Evolutionary conservation across 2,888 invertebrate species (phyloP).

Genomic region (Apoda limacodes): DNA sequence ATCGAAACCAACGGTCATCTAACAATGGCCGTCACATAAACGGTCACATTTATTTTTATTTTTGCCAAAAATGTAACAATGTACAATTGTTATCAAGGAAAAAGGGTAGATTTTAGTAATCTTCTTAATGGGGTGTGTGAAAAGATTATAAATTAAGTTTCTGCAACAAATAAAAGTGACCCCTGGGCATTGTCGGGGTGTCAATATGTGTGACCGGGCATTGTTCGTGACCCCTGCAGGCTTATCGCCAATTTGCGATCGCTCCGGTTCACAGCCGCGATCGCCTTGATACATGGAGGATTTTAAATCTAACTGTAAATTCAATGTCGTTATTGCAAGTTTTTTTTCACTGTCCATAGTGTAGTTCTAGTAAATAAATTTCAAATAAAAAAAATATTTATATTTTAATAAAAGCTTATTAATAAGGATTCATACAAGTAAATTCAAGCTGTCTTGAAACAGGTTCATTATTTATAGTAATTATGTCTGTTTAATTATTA

Average conservation of each 20-base stretch:
- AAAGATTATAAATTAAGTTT: constrained; percentile 72
- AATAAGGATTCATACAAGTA: no score
- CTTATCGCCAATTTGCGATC: constrained; percentile 61
- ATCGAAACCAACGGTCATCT: constrained; percentile 48
- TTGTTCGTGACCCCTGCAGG: constrained; percentile 62
- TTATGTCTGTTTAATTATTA: constrained; percentile 1
- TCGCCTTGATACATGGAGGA: constrained; percentile 32
- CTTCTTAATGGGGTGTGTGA: constrained; percentile 70
- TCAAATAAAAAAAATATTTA: background rate
- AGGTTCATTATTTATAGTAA: no score
- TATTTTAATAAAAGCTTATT: background rate
- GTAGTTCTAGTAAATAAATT: constrained; percentile 8
- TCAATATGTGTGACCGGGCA: constrained; percentile 67
- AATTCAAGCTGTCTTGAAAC: background rate
- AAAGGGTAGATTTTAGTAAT: constrained; percentile 69
- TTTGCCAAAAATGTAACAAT: constrained; percentile 57
- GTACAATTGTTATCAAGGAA: constrained; percentile 61
- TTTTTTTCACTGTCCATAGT: constrained; percentile 14
- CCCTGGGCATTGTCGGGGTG: constrained; percentile 64
- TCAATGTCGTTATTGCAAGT: constrained; percentile 32
- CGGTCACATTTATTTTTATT: constrained; percentile 59
- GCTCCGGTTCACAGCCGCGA: constrained; percentile 50
- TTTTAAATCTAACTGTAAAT: constrained; percentile 38
- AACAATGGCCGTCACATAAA: constrained; percentile 43
- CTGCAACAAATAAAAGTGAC: constrained; percentile 70